Percentiles rank a stretch among this genome's conserved stretches.
Evolutionary conservation across 1,140 invertebrate species (phyloP).

Genomic region (Vanessa atalanta): DNA sequence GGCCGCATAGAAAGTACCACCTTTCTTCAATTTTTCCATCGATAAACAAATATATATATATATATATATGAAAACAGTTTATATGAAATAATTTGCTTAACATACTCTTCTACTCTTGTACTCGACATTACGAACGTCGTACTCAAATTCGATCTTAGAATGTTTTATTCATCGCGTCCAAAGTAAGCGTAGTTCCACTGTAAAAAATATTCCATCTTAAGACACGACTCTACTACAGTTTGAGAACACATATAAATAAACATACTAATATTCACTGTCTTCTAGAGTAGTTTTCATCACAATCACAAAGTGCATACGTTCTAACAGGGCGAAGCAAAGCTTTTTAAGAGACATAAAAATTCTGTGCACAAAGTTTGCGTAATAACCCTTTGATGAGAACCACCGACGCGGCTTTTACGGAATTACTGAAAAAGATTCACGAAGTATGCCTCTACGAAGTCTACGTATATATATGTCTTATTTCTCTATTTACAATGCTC

Average conservation of each 20-base stretch:
- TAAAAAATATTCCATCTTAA: too few species aligned
- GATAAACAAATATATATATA: too few species aligned
- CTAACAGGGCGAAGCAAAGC: conserved; percentile 26
- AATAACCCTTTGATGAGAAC: conserved; percentile 24
- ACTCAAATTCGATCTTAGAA: too few species aligned
- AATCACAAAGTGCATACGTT: conserved; percentile 4
- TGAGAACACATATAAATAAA: background rate
- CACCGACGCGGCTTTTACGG: conserved; percentile 30
- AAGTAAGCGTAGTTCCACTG: too few species aligned
- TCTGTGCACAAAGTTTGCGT: conserved; percentile 30
- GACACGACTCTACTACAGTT: too few species aligned
- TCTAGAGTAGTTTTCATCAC: conserved; percentile 5
- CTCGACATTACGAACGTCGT: too few species aligned
- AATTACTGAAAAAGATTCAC: conserved; percentile 29
- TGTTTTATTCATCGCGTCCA: too few species aligned
- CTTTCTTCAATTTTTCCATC: too few species aligned
- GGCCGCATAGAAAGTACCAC: too few species aligned
- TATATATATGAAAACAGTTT: too few species aligned
- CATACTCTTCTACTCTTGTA: too few species aligned
- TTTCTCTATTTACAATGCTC: background rate
- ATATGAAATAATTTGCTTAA: too few species aligned
- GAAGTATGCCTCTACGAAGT: background rate
- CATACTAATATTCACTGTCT: background rate
- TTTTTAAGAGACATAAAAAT: conserved; percentile 27
- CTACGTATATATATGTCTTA: background rate